phyloP scores from a whole-genome alignment of 2,888 invertebrate genomes.

The Cyclophora punctaria region DNA sequence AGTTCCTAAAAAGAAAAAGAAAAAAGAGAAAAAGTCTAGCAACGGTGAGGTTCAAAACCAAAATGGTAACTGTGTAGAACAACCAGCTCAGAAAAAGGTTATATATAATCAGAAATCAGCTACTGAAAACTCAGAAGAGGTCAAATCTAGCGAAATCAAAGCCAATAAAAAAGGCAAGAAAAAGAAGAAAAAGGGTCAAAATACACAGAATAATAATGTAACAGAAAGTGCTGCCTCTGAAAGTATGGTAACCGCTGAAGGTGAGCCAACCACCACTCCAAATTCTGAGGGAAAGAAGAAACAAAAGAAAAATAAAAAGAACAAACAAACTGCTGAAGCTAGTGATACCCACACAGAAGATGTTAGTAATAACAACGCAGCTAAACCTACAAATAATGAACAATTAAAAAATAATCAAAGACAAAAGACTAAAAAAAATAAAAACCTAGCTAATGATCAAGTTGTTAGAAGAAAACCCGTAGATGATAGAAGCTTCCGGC shows the following conservation, averaged over 20 bases:
- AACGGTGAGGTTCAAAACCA: constrained; percentile 2
- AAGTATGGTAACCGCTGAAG: too few relatives aligned
- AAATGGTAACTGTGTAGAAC: constrained; percentile 8
- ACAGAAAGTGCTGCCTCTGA: too few relatives aligned
- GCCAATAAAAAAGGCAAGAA: constrained; percentile 18
- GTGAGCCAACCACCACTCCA: too few relatives aligned
- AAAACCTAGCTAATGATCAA: constrained; percentile 37
- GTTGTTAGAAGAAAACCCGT: constrained; percentile 61
- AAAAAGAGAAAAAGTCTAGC: constrained; percentile 10
- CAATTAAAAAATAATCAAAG: constrained; percentile 2
- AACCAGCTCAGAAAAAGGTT: constrained; percentile 18
- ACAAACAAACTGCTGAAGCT: constrained; percentile 3
- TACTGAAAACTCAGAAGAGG: too few relatives aligned
- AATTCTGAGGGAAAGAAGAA: neutral
- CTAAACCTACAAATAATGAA: neutral
- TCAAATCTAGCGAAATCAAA: neutral
- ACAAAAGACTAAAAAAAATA: constrained; percentile 31
- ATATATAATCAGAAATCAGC: neutral
- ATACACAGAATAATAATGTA: too few relatives aligned
- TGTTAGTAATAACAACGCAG: neutral
- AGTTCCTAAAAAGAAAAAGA: constrained; percentile 12
- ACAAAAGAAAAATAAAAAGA: constrained; percentile 12
- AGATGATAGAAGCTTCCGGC: constrained; percentile 59
- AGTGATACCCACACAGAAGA: constrained; percentile 2
- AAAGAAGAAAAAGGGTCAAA: constrained; percentile 22